phyloP scores from a whole-genome alignment of 2,797 vertebrate genomes.

The Merluccius polli region DNA sequence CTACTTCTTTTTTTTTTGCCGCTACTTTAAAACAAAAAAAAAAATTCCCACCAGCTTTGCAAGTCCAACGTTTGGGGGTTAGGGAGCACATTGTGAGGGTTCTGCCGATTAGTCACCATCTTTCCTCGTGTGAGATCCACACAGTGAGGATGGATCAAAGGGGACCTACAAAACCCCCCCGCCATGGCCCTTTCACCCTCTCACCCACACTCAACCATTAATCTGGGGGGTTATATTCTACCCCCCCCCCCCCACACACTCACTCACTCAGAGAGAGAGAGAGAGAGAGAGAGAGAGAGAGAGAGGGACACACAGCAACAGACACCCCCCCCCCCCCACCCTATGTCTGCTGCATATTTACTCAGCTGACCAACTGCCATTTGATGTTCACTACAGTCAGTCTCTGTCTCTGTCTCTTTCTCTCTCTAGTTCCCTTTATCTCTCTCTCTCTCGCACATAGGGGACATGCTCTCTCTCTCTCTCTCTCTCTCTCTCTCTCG shows the following conservation, averaged over 20 bases:
- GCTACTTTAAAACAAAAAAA: constrained; percentile 49
- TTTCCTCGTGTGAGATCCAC: constrained; percentile 37
- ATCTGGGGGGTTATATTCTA: constrained; percentile 52
- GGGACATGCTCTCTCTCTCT: constrained; percentile 25
- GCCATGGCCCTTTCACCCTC: constrained; percentile 64
- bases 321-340: not conserved
- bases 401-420: constrained; percentile 25
- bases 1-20: constrained; percentile 46
- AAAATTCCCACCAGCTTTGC: constrained; percentile 21
- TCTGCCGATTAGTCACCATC: constrained; percentile 46
- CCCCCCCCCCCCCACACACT: constrained; percentile 12
- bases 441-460: constrained; percentile 24
- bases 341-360: constrained; percentile 61
- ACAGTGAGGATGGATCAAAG: constrained; percentile 60
- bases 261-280: not conserved
- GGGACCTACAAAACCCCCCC: constrained; percentile 47
- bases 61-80: constrained; percentile 28
- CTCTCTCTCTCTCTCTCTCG: constrained; percentile 15
- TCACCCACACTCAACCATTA: constrained; percentile 65
- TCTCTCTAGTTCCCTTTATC: constrained; percentile 18
- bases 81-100: constrained; percentile 60
- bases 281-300: too few species aligned
- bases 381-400: constrained; percentile 57
- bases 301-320: not conserved
- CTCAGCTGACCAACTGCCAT: constrained; percentile 67